Conservation (phyloP, 2,113 vertebrate genomes). For the Tragelaphus buxtoni region DNA sequence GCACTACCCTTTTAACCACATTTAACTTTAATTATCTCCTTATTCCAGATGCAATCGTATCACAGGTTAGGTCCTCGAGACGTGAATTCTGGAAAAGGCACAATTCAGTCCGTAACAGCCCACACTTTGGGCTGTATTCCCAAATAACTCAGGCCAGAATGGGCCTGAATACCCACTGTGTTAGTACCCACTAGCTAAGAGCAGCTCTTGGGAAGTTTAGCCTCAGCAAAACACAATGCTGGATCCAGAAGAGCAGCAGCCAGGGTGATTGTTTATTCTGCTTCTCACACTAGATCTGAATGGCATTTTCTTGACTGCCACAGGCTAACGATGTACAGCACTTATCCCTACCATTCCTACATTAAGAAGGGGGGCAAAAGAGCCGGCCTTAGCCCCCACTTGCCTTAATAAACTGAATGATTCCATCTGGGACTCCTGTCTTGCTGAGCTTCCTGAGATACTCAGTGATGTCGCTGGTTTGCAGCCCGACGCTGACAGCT, state of each 20-base stretch:
- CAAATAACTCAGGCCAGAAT: not conserved
- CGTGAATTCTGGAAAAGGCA: not conserved
- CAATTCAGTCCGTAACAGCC: not conserved
- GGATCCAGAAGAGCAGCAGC: not conserved
- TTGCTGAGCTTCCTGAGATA: constrained; percentile 98
- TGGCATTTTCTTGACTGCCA: not conserved
- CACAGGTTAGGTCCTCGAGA: not conserved
- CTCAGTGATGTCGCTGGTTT: constrained; percentile 95
- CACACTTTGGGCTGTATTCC: not conserved
- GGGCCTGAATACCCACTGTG: not conserved
- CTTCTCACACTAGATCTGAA: not conserved
- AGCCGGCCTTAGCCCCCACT: not conserved
- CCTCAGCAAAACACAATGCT: not conserved
- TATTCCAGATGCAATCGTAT: not conserved
- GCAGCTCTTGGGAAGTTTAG: not conserved
- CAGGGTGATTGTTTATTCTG: not conserved
- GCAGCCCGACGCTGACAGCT: constrained; percentile 95
- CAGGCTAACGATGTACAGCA: not conserved
- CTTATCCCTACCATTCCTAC: not conserved
- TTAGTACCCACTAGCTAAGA: not conserved
- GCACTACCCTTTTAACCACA: not conserved
- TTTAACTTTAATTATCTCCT: not conserved
- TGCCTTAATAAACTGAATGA: constrained; percentile 97
- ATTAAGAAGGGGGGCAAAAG: not conserved
- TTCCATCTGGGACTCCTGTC: constrained; percentile 96